Evolutionary conservation across 2,888 invertebrate species (phyloP).

Genomic region (Exephanes ischioxanthus): DNA sequence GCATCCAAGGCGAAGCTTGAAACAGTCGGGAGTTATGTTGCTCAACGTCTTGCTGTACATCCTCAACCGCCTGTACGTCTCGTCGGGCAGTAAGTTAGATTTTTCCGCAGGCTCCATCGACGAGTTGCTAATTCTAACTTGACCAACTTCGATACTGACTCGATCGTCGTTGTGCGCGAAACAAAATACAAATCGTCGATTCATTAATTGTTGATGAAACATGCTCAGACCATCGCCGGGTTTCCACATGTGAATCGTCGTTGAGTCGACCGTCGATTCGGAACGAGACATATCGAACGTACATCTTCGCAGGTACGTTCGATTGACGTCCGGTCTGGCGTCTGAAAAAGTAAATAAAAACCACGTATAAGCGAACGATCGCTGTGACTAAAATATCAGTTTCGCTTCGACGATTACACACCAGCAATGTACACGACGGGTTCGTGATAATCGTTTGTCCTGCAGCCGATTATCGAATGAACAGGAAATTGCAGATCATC

Average conservation of each 20-base stretch:
- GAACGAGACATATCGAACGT: neutral
- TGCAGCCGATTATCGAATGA: constrained; percentile 54
- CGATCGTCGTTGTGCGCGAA: constrained; percentile 58
- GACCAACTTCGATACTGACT: constrained; percentile 63
- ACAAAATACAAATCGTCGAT: constrained; percentile 65
- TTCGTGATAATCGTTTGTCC: constrained; percentile 31
- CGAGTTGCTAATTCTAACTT: constrained; percentile 36
- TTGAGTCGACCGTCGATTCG: neutral
- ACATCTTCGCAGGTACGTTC: constrained; percentile 20
- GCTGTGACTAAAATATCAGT: neutral
- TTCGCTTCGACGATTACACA: constrained; percentile 25
- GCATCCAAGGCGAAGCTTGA: constrained; percentile 66
- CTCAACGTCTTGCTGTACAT: constrained; percentile 50
- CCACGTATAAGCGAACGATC: neutral
- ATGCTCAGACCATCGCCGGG: constrained; percentile 16
- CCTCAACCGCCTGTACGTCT: constrained; percentile 51
- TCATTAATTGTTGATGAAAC: constrained; percentile 65
- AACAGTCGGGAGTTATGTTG: constrained; percentile 48
- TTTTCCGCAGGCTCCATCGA: neutral
- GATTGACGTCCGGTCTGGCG: neutral
- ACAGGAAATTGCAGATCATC: constrained; percentile 18
- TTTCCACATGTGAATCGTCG: constrained; percentile 32
- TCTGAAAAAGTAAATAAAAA: constrained; percentile 17
- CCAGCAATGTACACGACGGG: constrained; percentile 55
- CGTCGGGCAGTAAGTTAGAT: constrained; percentile 1